Conservation (phyloP, 2,113 vertebrate species). For the Gambusia holbrooki region DNA sequence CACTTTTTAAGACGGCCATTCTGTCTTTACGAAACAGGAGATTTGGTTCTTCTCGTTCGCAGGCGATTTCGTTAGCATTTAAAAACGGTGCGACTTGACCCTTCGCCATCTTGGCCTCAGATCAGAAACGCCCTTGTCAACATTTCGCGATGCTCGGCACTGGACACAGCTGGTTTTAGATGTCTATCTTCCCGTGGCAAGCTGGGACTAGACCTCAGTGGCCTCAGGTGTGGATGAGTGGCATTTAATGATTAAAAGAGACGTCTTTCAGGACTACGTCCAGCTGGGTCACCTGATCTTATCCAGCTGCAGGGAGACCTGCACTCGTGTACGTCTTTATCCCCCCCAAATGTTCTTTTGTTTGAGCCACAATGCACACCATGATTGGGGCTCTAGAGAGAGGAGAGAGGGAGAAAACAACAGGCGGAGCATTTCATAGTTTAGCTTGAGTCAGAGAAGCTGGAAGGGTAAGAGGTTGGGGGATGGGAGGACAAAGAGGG, state of each 20-base stretch:
- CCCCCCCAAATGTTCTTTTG: conserved; percentile 39
- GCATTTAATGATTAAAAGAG: conserved; percentile 40
- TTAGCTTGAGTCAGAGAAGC: conserved; percentile 73
- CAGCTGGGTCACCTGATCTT: conserved; percentile 9
- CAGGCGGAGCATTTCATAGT: conserved; percentile 69
- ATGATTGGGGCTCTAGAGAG: conserved; percentile 55
- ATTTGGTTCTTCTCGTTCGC: neutral
- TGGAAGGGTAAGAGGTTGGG: conserved; percentile 68
- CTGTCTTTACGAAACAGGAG: conserved; percentile 17
- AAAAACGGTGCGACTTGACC: conserved; percentile 20
- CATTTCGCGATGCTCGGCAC: conserved; percentile 21
- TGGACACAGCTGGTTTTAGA: conserved; percentile 34
- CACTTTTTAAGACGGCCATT: neutral
- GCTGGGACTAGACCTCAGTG: conserved; percentile 41
- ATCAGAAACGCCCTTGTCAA: conserved; percentile 23
- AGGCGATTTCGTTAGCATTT: neutral
- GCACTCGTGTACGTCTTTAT: conserved; percentile 27
- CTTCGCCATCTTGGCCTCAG: conserved; percentile 28
- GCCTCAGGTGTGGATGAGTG: conserved; percentile 52
- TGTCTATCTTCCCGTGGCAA: conserved; percentile 35
- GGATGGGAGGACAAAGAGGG: conserved; percentile 66
- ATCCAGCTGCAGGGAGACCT: conserved; percentile 10
- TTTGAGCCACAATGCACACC: conserved; percentile 40
- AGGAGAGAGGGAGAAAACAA: conserved; percentile 65
- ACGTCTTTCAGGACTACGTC: conserved; percentile 23